Percentiles rank a stretch among this genome's conserved stretches.
Evolutionary conservation across 2,888 invertebrate species (phyloP).

Genomic region (Hirtodrosophila duncani): DNA sequence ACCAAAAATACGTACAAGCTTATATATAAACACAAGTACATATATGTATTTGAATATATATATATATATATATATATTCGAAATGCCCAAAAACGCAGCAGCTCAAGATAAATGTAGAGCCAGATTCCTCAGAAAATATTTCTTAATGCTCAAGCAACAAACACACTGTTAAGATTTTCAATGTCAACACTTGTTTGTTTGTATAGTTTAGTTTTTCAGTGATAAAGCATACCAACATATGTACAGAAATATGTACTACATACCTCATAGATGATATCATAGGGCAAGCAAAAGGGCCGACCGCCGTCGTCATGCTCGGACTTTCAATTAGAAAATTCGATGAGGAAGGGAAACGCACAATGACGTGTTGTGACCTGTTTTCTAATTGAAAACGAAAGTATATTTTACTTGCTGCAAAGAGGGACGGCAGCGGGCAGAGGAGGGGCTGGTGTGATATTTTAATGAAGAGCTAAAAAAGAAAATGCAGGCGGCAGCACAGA

Average conservation of each 20-base stretch:
- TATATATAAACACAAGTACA: conserved; percentile 7
- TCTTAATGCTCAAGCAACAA: conserved; percentile 37
- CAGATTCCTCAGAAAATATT: conserved; percentile 15
- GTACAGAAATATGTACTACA: too few relatives aligned
- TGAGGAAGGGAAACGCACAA: neutral
- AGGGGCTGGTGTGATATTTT: conserved; percentile 35
- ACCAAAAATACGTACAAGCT: conserved; percentile 10
- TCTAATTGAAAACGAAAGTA: conserved; percentile 46
- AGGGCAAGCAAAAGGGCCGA: conserved; percentile 38
- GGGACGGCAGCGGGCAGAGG: too few relatives aligned
- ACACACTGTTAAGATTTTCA: conserved; percentile 29
- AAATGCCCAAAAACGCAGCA: conserved; percentile 17
- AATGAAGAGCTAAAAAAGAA: conserved; percentile 9
- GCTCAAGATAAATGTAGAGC: conserved; percentile 51
- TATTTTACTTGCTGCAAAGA: conserved; percentile 13
- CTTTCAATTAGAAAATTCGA: conserved; percentile 40
- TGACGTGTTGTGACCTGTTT: conserved; percentile 46
- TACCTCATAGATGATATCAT: conserved; percentile 60
- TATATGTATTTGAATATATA: conserved; percentile 3
- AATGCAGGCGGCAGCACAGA: conserved; percentile 28
- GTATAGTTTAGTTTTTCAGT: conserved; percentile 2
- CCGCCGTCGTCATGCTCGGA: conserved; percentile 2
- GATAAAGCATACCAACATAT: conserved; percentile 51
- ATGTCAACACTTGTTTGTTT: conserved; percentile 42
- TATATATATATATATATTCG: conserved; percentile 21